phyloP scores from a whole-genome alignment of 2,888 invertebrate genomes.

The Copidosoma aretas region DNA sequence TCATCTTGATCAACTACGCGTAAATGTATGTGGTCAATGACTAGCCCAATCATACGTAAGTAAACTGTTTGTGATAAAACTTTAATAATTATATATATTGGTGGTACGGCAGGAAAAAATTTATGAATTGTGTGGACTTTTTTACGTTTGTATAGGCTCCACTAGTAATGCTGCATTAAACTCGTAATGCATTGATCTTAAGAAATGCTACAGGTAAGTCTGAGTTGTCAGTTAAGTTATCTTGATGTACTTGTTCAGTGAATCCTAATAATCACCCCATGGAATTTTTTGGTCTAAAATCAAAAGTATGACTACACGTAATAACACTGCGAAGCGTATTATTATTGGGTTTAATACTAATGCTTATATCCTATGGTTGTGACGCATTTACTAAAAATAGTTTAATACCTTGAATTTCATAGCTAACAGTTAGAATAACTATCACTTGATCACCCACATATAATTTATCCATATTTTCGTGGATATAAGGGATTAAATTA shows the following conservation, averaged over 20 bases:
- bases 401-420: neutral
- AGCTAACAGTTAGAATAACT: neutral
- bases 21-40: conserved; percentile 42
- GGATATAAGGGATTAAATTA: too few species aligned
- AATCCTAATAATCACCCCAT: conserved; percentile 39
- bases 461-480: conserved; percentile 2
- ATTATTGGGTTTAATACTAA: too few species aligned
- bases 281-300: conserved; percentile 21
- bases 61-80: conserved; percentile 45
- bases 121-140: conserved; percentile 4
- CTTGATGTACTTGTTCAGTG: conserved; percentile 23
- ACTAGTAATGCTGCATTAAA: neutral
- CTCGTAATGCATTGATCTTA: conserved; percentile 5
- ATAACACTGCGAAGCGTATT: too few species aligned
- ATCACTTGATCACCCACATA: conserved; percentile 4
- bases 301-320: too few species aligned
- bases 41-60: conserved; percentile 38
- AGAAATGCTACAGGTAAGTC: conserved; percentile 1
- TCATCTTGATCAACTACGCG: conserved; percentile 43
- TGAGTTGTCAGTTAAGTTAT: conserved; percentile 28
- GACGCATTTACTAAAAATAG: neutral
- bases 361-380: neutral
- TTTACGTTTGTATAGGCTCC: conserved; percentile 1
- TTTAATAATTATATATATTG: conserved; percentile 54
- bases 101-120: conserved; percentile 36